Conservation (phyloP, 2,113 vertebrate genomes). For the Eretmochelys imbricata region DNA sequence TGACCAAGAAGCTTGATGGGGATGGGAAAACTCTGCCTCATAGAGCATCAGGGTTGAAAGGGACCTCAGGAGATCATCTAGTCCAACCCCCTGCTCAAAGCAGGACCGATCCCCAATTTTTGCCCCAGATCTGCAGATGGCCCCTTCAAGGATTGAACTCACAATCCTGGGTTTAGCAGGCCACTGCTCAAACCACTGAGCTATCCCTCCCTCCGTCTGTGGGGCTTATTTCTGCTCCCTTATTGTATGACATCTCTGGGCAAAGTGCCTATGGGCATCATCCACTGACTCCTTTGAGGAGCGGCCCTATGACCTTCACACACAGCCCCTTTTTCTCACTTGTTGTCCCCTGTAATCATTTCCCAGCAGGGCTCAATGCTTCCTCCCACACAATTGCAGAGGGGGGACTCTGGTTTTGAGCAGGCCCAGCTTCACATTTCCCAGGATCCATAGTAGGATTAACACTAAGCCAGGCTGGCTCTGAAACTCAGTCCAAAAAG, state of each 20-base stretch:
- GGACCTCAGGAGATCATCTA: no score
- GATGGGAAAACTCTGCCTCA: background rate
- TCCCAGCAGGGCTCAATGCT: background rate
- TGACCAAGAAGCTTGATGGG: background rate
- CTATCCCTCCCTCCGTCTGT: background rate
- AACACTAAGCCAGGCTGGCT: background rate
- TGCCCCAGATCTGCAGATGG: no score
- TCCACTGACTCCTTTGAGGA: background rate
- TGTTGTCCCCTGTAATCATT: background rate
- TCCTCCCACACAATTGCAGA: background rate
- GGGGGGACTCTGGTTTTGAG: background rate
- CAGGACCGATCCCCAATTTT: no score
- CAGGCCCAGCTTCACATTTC: rapidly evolving
- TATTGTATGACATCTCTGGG: background rate
- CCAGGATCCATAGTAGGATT: no score
- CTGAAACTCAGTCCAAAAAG: no score
- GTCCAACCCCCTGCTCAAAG: no score
- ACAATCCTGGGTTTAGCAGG: no score
- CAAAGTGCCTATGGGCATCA: background rate
- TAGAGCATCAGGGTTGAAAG: no score
- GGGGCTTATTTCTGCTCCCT: background rate
- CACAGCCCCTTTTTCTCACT: background rate
- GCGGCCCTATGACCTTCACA: background rate
- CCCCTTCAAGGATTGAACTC: no score
- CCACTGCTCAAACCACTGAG: no score